Evolutionary conservation across 2,888 invertebrate species (phyloP).

Genomic region (Orchestes rusci): DNA sequence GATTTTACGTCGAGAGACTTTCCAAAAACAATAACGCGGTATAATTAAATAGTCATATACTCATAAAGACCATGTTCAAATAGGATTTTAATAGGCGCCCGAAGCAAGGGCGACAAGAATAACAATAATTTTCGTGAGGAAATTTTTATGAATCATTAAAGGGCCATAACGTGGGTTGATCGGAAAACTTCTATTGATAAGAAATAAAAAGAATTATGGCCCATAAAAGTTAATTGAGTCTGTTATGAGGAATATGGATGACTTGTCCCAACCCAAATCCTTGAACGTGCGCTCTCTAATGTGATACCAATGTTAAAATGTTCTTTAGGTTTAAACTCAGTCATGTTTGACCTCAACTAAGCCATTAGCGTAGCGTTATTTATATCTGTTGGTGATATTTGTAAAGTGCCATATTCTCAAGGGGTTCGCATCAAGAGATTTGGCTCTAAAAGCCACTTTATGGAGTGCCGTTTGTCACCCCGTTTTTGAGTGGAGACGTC

Average conservation of each 20-base stretch:
- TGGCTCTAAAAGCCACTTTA: slow-evolving; percentile 18
- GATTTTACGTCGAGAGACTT: too few species aligned
- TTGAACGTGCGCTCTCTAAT: slow-evolving; percentile 6
- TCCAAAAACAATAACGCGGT: too few species aligned
- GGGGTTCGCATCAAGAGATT: too few species aligned
- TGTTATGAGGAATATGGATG: too few species aligned
- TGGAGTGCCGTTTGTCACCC: too few species aligned
- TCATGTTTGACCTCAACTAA: slow-evolving; percentile 15
- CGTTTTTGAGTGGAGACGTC: too few species aligned
- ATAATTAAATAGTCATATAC: too few species aligned
- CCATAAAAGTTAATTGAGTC: too few species aligned
- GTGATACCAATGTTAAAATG: slow-evolving; percentile 7
- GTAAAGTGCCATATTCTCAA: slow-evolving; percentile 17
- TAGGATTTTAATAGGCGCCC: slow-evolving; percentile 5
- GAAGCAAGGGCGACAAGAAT: slow-evolving; percentile 5
- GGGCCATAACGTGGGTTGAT: slow-evolving; percentile 14
- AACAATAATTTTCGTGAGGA: slow-evolving; percentile 3
- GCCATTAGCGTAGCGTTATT: slow-evolving; percentile 14
- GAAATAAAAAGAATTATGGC: too few species aligned
- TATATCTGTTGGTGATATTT: slow-evolving; percentile 18
- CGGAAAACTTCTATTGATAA: slow-evolving; percentile 18
- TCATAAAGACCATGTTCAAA: neutral
- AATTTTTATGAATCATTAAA: slow-evolving; percentile 14
- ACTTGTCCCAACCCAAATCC: too few species aligned
- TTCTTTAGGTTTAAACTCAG: slow-evolving; percentile 11